These are phyloP conservation scores for Emydocephalus ijimae DNA, from an alignment of 2,113 vertebrate genomes.

Conservation along the genomic window DNA sequence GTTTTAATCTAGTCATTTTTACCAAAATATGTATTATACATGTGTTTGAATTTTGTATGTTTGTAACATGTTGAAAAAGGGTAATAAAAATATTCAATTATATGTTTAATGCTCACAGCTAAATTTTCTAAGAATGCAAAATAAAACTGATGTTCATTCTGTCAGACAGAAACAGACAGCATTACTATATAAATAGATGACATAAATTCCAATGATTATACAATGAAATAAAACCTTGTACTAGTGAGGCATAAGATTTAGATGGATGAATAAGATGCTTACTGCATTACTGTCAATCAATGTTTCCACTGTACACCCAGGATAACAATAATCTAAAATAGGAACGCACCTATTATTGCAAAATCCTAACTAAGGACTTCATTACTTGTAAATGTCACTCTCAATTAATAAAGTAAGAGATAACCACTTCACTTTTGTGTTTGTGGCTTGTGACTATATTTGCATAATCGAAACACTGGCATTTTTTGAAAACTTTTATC, in stretches of 20 bases:
- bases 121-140: conserved; percentile 62
- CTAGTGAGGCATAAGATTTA: conserved; percentile 71
- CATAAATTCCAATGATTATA: conserved; percentile 52
- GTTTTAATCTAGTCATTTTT: background rate
- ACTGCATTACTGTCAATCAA: conserved; percentile 70
- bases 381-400: conserved; percentile 72
- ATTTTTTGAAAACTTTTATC: conserved; percentile 24
- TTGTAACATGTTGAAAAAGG: conserved; percentile 52
- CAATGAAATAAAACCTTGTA: conserved; percentile 67
- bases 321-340: conserved; percentile 69
- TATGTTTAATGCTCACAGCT: conserved; percentile 53
- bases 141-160: conserved; percentile 64
- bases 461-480: conserved; percentile 50
- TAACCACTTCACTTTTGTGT: conserved; percentile 59
- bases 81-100: conserved; percentile 64
- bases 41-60: background rate
- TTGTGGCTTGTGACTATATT: conserved; percentile 41
- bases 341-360: conserved; percentile 70
- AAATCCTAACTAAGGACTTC: conserved; percentile 71
- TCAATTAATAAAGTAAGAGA: conserved; percentile 71
- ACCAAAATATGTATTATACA: conserved; percentile 10
- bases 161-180: conserved; percentile 59
- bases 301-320: conserved; percentile 49
- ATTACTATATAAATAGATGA: conserved; percentile 53
- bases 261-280: conserved; percentile 64